Base-by-base conservation (phyloP, 2,888 invertebrate species). In the Mythimna ferrago region DNA sequence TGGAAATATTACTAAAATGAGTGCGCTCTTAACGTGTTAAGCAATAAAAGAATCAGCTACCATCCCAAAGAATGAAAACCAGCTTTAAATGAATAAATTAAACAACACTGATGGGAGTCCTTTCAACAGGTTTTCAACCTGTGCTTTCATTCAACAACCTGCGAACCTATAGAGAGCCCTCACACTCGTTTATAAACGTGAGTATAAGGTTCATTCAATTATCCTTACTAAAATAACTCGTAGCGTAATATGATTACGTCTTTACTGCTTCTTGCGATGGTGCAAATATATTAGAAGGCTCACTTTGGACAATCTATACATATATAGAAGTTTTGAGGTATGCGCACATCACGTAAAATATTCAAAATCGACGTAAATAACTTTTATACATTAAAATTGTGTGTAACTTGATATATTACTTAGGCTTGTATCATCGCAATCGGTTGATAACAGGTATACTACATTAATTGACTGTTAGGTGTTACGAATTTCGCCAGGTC, bases 171-270 rank as follows among this genome's bases (percentile, higher is more conserved):
- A 1, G 48, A 44, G 14, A 62, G 6, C 58, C 44, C 57, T 58
- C 44, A 38, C 21, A 41, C 62, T 53, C 53, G 35, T 38, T n/a
- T 53, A 65, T 60, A 62, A 21, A 62, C 57, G 66, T 54, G 63
- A 58, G 57, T 64, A 71, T 41, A 64, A 44, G 72, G 74, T 72
- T 78, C 62, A 84, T 81, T 81, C 75, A 81, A 83, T 83, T 85
- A 85, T 77, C 70, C 26, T 67, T n/a, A 74, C 72, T 76, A 81
- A 74, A 85, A 85, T 83, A 85, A 81, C 83, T 85, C 63, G 48
- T 65, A 61, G 21, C 66, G 11, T 80, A 81, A 83, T 83, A 78
- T 78, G 66, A 80, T 85, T 78, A 85, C 54, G 69, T 79, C 70
- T 54, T 84, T 76, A 76, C 51, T 67, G 68, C 68, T 70, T 53